Evolutionary conservation across 2,113 vertebrate genomes (phyloP).

Genomic region (Xiphorhynchus elegans): DNA sequence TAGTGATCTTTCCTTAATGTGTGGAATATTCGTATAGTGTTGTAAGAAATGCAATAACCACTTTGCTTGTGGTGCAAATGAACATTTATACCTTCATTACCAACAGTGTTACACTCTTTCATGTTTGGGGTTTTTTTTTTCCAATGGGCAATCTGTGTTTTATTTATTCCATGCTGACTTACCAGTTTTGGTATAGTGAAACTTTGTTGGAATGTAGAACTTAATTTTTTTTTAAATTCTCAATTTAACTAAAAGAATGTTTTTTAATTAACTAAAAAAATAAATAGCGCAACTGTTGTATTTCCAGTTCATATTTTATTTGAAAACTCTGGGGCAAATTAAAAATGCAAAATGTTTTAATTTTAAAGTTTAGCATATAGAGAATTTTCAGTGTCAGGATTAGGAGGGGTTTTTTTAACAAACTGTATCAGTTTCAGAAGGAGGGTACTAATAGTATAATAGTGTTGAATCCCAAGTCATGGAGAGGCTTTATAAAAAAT

Average conservation of each 20-base stretch:
- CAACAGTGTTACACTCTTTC: background rate
- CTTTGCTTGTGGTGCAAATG: background rate
- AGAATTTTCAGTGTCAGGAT: background rate
- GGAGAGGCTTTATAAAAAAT: accelerated
- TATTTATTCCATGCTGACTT: background rate
- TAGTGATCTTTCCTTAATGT: background rate
- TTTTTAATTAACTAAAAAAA: background rate
- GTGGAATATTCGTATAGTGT: background rate
- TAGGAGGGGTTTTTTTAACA: background rate
- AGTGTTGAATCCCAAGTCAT: background rate
- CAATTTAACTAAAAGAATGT: accelerated
- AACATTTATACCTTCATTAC: background rate
- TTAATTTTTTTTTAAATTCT: background rate
- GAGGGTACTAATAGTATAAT: background rate
- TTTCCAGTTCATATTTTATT: background rate
- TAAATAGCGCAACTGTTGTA: background rate
- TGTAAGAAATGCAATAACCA: background rate
- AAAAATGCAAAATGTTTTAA: background rate
- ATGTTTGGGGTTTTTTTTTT: background rate
- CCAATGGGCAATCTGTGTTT: background rate
- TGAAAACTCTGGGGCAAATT: background rate
- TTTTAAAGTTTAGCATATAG: background rate
- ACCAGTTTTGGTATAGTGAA: background rate
- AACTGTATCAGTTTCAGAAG: background rate
- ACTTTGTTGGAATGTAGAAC: background rate